Base-by-base conservation (phyloP, 2,797 vertebrate species). In the Glossophaga mutica region DNA sequence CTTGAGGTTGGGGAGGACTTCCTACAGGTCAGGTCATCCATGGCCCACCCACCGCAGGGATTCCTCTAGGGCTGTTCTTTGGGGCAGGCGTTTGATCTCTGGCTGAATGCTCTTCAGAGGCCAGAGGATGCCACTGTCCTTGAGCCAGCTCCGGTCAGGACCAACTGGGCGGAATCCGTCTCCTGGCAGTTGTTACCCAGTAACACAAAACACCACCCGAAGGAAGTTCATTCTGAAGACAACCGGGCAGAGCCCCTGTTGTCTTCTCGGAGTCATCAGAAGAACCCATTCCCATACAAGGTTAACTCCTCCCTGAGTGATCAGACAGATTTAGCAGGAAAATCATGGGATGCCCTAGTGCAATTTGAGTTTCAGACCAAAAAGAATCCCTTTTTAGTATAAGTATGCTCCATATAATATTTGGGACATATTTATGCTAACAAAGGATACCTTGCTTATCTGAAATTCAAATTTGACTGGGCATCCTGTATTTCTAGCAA, bases 221-320 rank as follows among this genome's bases (percentile, higher is more conserved):
- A 95, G 74, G 68, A 26, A 94, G n/a, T 37, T 48, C 91, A 65
- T 68, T 74, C 48, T 79, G 90, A 89, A 94, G 90, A 87, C 37
- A 79, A 79, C 82, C 76, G 42, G 83, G 76, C 73, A 83, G 79
- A 73, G 29, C 46, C n/a, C 57, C 24, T 5, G 14, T 62, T 32
- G 46, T 68, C 84, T 92, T 92, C 88, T 90, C 48, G 9, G n/a
- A 52, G 14, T 79, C 65, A 87, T 96, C 9, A 5, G 42, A 71
- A 83, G 70, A 78, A 48, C 5, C 46, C 9, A 57, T 84, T 96
- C 93, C 82, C 86, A 37, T 50, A 71, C 92, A 79, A 79, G 85
- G 73, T 6, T 7, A 94, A 67, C 16, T 24, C 48, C 32, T 94
- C 10, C 65, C 44, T 55, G 76, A 93, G 39, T n/a, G 50, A 81